Conservation (phyloP, 37 sponge, comb jelly and placozoan species). For the Agelas oroides region DNA sequence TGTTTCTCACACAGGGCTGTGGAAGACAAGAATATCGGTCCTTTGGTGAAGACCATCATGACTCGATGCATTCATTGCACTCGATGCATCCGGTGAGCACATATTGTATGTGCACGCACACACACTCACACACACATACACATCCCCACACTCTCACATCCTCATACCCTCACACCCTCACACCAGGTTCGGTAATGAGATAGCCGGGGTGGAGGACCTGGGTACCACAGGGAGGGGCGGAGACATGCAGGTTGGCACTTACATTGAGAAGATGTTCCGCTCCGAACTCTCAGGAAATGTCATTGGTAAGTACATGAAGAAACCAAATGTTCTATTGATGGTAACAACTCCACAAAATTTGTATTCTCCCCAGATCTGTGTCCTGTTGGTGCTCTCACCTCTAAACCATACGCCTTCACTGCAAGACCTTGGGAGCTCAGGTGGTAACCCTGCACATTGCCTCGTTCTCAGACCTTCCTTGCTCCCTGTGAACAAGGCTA, state of each 20-base stretch:
- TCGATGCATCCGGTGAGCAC: conserved; percentile 84
- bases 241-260: conserved; percentile 98
- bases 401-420: conserved; percentile 98
- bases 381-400: conserved; percentile 98
- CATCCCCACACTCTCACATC: not conserved
- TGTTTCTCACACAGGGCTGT: conserved; percentile 74
- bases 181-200: conserved; percentile 90
- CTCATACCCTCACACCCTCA: not conserved
- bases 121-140: not conserved
- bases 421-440: conserved; percentile 98
- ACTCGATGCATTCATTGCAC: conserved; percentile 99
- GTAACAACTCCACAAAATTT: not conserved
- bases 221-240: conserved; percentile 97
- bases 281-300: conserved; percentile 97
- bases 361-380: conserved; percentile 74
- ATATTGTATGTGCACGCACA: not conserved
- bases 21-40: conserved; percentile 98
- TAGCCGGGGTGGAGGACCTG: conserved; percentile 96
- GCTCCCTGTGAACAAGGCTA: too few species aligned
- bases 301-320: conserved; percentile 66
- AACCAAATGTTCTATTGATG: not conserved
- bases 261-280: conserved; percentile 93
- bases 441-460: too few species aligned
- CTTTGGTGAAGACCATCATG: conserved; percentile 98
- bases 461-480: not conserved